These are phyloP conservation scores for Danaus plexippus DNA, from an alignment of 1,140 invertebrate species.

Conservation along the genomic window DNA sequence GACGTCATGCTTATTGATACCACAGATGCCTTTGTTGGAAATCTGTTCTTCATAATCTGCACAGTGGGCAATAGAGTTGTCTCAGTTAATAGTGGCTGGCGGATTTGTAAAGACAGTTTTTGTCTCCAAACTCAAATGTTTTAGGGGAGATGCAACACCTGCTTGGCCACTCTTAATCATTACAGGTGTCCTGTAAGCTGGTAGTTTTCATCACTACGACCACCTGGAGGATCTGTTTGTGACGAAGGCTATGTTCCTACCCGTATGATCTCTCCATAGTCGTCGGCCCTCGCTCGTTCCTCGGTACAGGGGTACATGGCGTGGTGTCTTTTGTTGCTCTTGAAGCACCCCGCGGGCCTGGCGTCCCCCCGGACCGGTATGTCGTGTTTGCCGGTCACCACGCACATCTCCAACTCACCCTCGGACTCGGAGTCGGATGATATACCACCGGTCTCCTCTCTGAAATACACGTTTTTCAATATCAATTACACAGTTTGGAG, in stretches of 20 bases:
- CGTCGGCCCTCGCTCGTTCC: constrained; percentile 92
- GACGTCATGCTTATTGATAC: too few species aligned
- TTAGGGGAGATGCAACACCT: too few species aligned
- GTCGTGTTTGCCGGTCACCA: constrained; percentile 88
- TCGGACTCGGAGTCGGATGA: constrained; percentile 82
- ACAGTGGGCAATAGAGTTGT: too few species aligned
- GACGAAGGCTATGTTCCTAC: constrained; percentile 32
- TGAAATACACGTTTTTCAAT: constrained; percentile 28
- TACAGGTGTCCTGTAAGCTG: too few species aligned
- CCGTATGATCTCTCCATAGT: constrained; percentile 95
- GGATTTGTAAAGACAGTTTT: too few species aligned
- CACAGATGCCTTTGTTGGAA: too few species aligned
- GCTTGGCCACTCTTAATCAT: too few species aligned
- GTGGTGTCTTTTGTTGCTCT: constrained; percentile 93
- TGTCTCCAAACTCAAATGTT: too few species aligned
- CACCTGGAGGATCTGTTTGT: too few species aligned
- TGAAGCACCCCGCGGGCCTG: constrained; percentile 83
- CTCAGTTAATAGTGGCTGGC: too few species aligned
- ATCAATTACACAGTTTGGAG: background rate
- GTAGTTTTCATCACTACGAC: too few species aligned
- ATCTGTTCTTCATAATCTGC: too few species aligned
- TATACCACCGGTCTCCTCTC: constrained; percentile 75
- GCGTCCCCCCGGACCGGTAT: constrained; percentile 89
- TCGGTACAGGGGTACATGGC: constrained; percentile 97
- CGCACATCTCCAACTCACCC: constrained; percentile 86